These are phyloP conservation scores for Clarias fuscus DNA, from an alignment of 2,797 vertebrate genomes.

Conservation along the genomic window DNA sequence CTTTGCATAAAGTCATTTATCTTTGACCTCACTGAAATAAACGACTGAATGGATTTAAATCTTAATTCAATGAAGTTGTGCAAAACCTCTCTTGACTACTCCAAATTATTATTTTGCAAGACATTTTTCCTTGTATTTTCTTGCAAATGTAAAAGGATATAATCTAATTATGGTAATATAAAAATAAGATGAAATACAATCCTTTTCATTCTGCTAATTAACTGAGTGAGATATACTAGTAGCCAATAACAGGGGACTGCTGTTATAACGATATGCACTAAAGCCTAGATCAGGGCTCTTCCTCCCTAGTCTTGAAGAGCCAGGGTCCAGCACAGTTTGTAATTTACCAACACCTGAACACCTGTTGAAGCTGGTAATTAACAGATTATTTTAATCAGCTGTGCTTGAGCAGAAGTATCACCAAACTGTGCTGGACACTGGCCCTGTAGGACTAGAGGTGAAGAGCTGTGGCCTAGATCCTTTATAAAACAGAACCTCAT, in stretches of 20 bases:
- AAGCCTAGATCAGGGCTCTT: too few species aligned
- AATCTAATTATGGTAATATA: neutral
- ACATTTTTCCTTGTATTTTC: neutral
- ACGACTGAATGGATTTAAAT: conserved; percentile 6
- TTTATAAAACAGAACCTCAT: neutral
- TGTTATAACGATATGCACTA: neutral
- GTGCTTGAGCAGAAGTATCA: too few species aligned
- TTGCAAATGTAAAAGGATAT: neutral
- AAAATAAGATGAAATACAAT: neutral
- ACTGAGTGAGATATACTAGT: neutral
- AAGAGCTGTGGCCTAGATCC: neutral
- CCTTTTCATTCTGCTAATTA: neutral
- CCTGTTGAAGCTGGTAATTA: too few species aligned
- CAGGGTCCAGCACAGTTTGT: too few species aligned
- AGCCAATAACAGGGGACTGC: neutral
- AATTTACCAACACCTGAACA: too few species aligned
- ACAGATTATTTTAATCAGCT: too few species aligned
- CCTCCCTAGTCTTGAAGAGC: too few species aligned
- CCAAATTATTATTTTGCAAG: neutral
- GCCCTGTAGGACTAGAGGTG: too few species aligned
- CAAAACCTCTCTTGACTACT: neutral
- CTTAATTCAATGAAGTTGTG: neutral
- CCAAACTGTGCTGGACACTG: too few species aligned
- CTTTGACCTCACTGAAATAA: conserved; percentile 19
- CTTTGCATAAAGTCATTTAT: neutral